Percentiles rank a stretch among this genome's conserved stretches.
phyloP scores from a whole-genome alignment of 2,113 vertebrate species.

The Engraulis encrasicolus region DNA sequence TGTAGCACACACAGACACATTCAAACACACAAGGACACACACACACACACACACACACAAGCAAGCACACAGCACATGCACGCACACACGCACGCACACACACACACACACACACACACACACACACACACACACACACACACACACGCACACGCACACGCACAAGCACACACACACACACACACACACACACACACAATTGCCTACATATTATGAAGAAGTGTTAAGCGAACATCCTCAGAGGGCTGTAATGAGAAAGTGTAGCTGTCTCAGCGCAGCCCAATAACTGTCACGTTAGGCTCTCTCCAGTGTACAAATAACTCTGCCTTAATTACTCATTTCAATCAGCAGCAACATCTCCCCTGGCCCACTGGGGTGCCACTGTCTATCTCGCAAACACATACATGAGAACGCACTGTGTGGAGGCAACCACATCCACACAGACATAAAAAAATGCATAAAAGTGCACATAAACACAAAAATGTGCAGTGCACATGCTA shows the following conservation, averaged over 20 bases:
- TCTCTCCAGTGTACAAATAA: not conserved
- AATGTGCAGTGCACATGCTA: not conserved
- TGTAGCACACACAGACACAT: too few relatives aligned
- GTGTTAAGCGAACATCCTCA: not conserved
- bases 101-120: conserved; percentile 10
- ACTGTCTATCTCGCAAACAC: not conserved
- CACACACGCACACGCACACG: not conserved
- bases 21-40: too few relatives aligned
- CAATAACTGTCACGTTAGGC: conserved; percentile 2
- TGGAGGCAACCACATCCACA: not conserved
- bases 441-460: not conserved
- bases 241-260: conserved; percentile 2
- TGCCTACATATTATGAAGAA: too few relatives aligned
- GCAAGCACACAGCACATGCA: too few relatives aligned
- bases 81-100: not conserved
- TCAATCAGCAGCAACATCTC: not conserved
- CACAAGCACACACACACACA: too few relatives aligned
- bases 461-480: not conserved
- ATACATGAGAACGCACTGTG: not conserved
- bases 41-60: too few relatives aligned
- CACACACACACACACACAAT: not conserved
- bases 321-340: not conserved
- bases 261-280: not conserved
- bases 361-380: not conserved
- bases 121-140: conserved; percentile 15